Percentiles rank a stretch among this genome's conserved stretches.
These are phyloP conservation scores for Sussaba pulchella DNA, from an alignment of 2,888 invertebrate species.

Conservation along the genomic window DNA sequence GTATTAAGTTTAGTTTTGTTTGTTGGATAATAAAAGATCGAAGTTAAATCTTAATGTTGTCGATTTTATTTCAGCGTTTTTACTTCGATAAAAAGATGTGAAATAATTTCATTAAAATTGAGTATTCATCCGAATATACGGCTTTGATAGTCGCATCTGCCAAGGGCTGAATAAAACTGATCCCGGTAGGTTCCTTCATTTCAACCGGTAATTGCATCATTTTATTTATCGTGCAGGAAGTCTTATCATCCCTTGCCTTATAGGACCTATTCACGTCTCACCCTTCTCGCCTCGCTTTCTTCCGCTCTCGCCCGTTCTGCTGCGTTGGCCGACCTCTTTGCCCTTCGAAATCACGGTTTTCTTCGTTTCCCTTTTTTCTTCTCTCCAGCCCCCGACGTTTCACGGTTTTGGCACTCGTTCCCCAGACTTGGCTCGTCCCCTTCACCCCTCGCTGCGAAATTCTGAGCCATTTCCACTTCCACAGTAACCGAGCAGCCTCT, in stretches of 20 bases:
- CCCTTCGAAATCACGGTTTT: slow-evolving; percentile 25
- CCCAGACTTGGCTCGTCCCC: slow-evolving; percentile 53
- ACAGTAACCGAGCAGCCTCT: slow-evolving; percentile 31
- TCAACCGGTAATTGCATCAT: neutral
- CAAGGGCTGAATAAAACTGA: neutral
- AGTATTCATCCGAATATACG: too few species aligned
- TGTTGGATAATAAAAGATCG: too few species aligned
- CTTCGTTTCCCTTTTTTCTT: slow-evolving; percentile 29
- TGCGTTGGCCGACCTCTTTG: slow-evolving; percentile 27
- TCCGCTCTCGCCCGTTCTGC: slow-evolving; percentile 63
- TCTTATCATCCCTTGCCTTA: slow-evolving; percentile 2
- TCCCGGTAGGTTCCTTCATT: neutral
- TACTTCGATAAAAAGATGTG: too few species aligned
- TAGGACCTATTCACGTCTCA: neutral
- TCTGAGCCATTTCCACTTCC: slow-evolving; percentile 44
- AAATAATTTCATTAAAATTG: too few species aligned
- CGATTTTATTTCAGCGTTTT: too few species aligned
- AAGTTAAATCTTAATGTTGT: too few species aligned
- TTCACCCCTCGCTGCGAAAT: slow-evolving; percentile 7
- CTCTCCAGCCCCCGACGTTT: slow-evolving; percentile 22
- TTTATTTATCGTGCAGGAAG: slow-evolving; percentile 15
- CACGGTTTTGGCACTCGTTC: slow-evolving; percentile 25
- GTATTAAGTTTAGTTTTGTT: too few species aligned
- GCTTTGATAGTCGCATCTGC: neutral
- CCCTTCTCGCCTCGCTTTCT: slow-evolving; percentile 49